Evolutionary conservation across 2,797 vertebrate species (phyloP).

Genomic region (Eulemur albifrons): DNA sequence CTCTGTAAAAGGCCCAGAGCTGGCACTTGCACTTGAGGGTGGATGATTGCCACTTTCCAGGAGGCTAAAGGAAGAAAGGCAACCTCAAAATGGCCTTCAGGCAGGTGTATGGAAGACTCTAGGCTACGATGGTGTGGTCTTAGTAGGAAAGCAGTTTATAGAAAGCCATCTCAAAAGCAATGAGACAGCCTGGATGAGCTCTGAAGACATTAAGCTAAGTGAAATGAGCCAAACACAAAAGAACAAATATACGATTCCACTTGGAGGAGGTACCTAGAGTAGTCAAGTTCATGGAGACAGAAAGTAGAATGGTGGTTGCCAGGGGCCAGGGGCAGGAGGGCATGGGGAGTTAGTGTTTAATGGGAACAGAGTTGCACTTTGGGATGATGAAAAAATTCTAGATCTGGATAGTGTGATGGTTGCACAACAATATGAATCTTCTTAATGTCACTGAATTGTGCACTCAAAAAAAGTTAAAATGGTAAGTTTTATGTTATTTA

Average conservation of each 20-base stretch:
- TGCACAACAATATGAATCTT: background rate
- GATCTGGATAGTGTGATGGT: background rate
- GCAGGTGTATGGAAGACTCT: background rate
- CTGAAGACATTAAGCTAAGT: background rate
- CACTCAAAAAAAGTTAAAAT: background rate
- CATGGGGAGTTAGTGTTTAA: background rate
- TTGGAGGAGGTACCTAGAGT: too few species aligned
- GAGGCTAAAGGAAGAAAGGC: background rate
- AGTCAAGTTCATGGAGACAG: background rate
- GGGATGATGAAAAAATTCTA: background rate
- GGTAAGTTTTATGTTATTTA: background rate
- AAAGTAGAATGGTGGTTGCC: background rate
- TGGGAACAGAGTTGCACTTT: background rate
- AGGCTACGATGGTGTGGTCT: background rate
- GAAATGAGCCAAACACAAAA: background rate
- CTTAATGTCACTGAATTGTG: background rate
- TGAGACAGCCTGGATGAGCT: background rate
- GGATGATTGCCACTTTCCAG: background rate
- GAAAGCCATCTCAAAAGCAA: background rate
- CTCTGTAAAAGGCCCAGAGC: background rate
- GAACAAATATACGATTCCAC: background rate
- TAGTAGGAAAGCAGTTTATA: background rate
- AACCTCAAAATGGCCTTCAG: background rate
- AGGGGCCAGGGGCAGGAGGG: background rate
- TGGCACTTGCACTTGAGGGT: background rate